A percentile compares a stretch with the other conserved stretches of the same genome.
Conservation (phyloP, 2,888 invertebrate species). For the Lasioglossum leucozonium region DNA sequence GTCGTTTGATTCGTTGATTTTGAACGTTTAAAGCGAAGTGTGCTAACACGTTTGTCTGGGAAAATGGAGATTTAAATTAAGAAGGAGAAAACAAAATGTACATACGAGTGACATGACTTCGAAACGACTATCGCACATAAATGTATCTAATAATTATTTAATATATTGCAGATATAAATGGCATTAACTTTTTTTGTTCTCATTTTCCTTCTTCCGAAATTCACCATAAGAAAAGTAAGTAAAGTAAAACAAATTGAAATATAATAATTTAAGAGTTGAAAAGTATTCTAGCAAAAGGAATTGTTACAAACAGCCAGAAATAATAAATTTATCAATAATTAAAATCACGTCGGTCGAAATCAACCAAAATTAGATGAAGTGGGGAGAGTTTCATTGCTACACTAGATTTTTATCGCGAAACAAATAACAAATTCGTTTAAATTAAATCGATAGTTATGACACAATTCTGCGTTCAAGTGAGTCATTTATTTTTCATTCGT, state of each 20-base stretch:
- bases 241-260: background rate
- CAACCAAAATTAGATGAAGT: too few species aligned
- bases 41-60: slow-evolving; percentile 54
- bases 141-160: slow-evolving; percentile 83
- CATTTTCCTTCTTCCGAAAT: slow-evolving; percentile 1
- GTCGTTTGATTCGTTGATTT: slow-evolving; percentile 51
- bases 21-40: slow-evolving; percentile 24
- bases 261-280: background rate
- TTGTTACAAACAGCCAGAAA: too few species aligned
- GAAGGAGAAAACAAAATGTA: slow-evolving; percentile 70
- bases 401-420: too few species aligned
- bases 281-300: too few species aligned
- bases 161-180: slow-evolving; percentile 82
- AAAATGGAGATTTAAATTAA: slow-evolving; percentile 47
- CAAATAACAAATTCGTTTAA: too few species aligned
- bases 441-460: too few species aligned
- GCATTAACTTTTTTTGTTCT: slow-evolving; percentile 40
- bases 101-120: slow-evolving; percentile 77
- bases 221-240: background rate
- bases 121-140: slow-evolving; percentile 78
- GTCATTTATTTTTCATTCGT: too few species aligned
- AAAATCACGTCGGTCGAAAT: too few species aligned
- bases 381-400: too few species aligned
- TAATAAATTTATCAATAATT: too few species aligned
- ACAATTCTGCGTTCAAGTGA: too few species aligned